phyloP scores from a whole-genome alignment of 1,140 invertebrate species.

The Dinoponera quadriceps region DNA sequence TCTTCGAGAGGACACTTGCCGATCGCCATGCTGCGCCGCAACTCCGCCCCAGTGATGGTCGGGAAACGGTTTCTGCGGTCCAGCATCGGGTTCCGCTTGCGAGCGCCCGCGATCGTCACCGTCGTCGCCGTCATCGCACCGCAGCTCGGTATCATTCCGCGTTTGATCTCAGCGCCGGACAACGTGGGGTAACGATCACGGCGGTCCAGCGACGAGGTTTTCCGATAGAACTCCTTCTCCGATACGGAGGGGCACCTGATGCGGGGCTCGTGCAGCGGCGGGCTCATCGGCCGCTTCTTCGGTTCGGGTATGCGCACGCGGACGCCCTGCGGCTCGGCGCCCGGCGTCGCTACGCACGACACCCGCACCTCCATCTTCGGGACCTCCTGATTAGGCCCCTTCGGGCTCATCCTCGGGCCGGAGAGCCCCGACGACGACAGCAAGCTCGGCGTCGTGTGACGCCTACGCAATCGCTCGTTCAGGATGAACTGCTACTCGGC shows the following conservation, averaged over 20 bases:
- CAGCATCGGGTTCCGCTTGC: constrained; percentile 71
- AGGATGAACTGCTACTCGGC: constrained; percentile 64
- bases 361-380: constrained; percentile 83
- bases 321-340: constrained; percentile 80
- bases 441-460: constrained; percentile 81
- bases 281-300: constrained; percentile 79
- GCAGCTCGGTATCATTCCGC: constrained; percentile 67
- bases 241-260: constrained; percentile 79
- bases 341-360: constrained; percentile 79
- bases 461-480: constrained; percentile 79
- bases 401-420: constrained; percentile 80
- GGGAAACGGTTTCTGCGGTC: constrained; percentile 79
- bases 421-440: constrained; percentile 35
- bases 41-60: constrained; percentile 82
- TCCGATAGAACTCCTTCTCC: constrained; percentile 83
- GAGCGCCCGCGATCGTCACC: neutral
- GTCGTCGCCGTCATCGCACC: neutral
- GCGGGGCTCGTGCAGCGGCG: constrained; percentile 69
- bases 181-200: constrained; percentile 82
- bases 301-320: constrained; percentile 83
- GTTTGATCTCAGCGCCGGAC: constrained; percentile 81
- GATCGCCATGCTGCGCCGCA: constrained; percentile 77
- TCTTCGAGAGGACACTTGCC: constrained; percentile 83
- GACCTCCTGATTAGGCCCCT: constrained; percentile 77
- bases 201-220: constrained; percentile 78